Conservation (phyloP, 2,888 invertebrate genomes). For the Theodoxus fluviatilis region DNA sequence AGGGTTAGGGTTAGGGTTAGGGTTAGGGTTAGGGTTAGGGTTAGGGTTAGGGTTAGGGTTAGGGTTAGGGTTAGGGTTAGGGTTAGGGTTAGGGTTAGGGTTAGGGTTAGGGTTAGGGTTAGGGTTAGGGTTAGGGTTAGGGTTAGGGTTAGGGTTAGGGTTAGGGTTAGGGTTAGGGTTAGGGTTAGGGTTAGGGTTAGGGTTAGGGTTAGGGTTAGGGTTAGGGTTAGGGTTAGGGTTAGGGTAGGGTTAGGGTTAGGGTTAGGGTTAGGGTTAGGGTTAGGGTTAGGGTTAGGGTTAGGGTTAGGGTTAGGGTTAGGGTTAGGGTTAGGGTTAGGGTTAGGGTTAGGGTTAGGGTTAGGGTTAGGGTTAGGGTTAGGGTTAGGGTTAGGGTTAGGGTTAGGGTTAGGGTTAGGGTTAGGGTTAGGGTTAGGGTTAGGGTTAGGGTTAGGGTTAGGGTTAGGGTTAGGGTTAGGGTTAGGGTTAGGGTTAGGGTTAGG, state of each 20-base stretch:
- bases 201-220: slow-evolving; percentile 30
- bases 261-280: slow-evolving; percentile 35
- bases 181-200: slow-evolving; percentile 33
- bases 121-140: slow-evolving; percentile 33
- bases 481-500: slow-evolving; percentile 28
- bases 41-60: slow-evolving; percentile 27
- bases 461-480: slow-evolving; percentile 30
- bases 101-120: slow-evolving; percentile 32
- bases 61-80: slow-evolving; percentile 28
- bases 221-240: slow-evolving; percentile 29
- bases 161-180: slow-evolving; percentile 32
- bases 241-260: slow-evolving; percentile 29
- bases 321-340: slow-evolving; percentile 34
- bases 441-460: slow-evolving; percentile 29
- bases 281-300: slow-evolving; percentile 32
- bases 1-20: slow-evolving; percentile 23
- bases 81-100: slow-evolving; percentile 31
- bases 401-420: slow-evolving; percentile 30
- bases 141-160: slow-evolving; percentile 38
- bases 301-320: slow-evolving; percentile 31
- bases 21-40: neutral
- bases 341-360: slow-evolving; percentile 35
- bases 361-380: slow-evolving; percentile 32
- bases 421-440: slow-evolving; percentile 30
- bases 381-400: slow-evolving; percentile 31